Evolutionary conservation across 2,113 vertebrate species (phyloP), one percentile per base, ranked within the genome.

Genomic region (Neopipo cinnamomea): DNA sequence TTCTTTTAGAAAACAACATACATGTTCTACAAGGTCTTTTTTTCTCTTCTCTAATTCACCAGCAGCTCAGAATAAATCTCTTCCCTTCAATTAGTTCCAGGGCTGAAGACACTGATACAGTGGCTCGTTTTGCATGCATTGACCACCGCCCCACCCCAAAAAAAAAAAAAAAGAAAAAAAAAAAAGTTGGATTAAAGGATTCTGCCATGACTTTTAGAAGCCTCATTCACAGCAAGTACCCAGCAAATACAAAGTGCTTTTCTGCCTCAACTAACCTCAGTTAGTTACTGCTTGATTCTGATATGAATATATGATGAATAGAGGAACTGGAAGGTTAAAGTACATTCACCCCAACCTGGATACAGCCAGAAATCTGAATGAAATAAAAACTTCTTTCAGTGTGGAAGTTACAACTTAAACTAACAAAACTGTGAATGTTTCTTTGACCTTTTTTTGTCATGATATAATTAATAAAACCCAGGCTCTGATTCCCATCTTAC

Each of bases 231-330:
- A 89, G 74, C 16, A 59, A 90, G 37, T 27, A 93, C 65, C 30
- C 76, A 85, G 61, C 14, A 95, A 93, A 95, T 86, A 70, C 90
- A 71, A 72, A 79, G 53, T 71, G 13, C 68, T 96, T 93, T 97
- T 94, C 90, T 97, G 84, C 84, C 90, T 96, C 89, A 93, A 83
- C 88, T 88, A 95, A 88, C 80, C 90, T 94, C 86, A 88, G 68
- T 93, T 89, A 94, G 56, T 55, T 87, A 82, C 86, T 91, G 68
- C 70, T 92, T 4, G 1, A 37, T 72, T 92, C 56, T 14, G 31
- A 84, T 72, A 84, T 17, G 71, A 94, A 75, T 92, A 65, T 24
- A 65, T 44, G 52, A 95, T 78, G 83, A 89, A 80, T 65, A 75
- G 11, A 76, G 39, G 22, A 85, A 87, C 21, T n/a, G 47, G 25